Evolutionary conservation across 30 jellyfish, hydroid and myxozoan species (phyloP).

Genomic region (Pseudorhiza aurosa): DNA sequence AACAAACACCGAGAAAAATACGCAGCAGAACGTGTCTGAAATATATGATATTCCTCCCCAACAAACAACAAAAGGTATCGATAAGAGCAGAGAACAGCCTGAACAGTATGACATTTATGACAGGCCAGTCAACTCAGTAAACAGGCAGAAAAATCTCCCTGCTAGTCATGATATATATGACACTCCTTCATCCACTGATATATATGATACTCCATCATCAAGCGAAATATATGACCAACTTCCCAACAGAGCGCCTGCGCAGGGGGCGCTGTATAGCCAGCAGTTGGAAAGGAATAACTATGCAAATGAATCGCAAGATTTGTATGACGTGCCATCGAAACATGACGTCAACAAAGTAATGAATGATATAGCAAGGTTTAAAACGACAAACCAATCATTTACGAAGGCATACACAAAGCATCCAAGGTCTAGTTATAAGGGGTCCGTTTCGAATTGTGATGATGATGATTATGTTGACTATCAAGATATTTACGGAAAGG

Average conservation of each 20-base stretch:
- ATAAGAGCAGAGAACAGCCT: neutral
- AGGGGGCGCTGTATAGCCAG: neutral
- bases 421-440: slow-evolving; percentile 5
- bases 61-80: neutral
- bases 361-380: slow-evolving; percentile 47
- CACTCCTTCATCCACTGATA: slow-evolving; percentile 13
- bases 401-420: slow-evolving; percentile 43
- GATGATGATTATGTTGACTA: slow-evolving; percentile 96
- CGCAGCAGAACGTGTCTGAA: neutral
- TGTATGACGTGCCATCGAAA: slow-evolving; percentile 72
- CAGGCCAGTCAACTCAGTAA: too few relatives aligned
- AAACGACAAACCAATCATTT: slow-evolving; percentile 44
- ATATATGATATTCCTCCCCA: slow-evolving; percentile 38
- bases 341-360: slow-evolving; percentile 76
- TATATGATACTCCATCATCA: slow-evolving; percentile 1
- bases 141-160: neutral
- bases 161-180: slow-evolving; percentile 13
- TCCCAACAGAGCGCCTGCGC: slow-evolving; percentile 1
- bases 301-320: neutral
- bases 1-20: neutral
- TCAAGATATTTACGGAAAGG: slow-evolving; percentile 91
- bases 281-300: neutral
- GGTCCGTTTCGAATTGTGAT: neutral
- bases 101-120: slow-evolving; percentile 24
- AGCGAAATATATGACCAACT: slow-evolving; percentile 47